phyloP scores from a whole-genome alignment of 2,888 invertebrate species.

The Toxonevra muliebris region DNA sequence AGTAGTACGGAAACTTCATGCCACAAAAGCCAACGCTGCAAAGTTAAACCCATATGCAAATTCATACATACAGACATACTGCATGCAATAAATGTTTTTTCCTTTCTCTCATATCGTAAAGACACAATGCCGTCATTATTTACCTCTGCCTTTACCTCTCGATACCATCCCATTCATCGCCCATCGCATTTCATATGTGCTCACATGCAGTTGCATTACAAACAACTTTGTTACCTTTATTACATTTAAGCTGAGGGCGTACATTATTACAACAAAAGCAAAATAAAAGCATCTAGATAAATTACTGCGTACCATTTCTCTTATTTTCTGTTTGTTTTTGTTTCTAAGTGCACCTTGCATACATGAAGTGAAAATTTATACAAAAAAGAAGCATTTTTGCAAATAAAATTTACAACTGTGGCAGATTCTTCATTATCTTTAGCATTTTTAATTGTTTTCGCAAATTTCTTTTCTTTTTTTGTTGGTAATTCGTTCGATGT shows the following conservation, averaged over 20 bases:
- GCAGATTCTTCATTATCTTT: slow-evolving; percentile 11
- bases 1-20: no score
- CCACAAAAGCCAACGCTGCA: no score
- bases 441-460: slow-evolving; percentile 33
- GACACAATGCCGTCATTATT: slow-evolving; percentile 11
- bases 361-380: no score
- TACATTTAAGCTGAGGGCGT: no score
- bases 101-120: background rate
- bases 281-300: no score
- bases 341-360: no score
- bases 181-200: background rate
- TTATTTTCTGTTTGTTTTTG: no score
- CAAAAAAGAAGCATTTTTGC: background rate
- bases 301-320: no score
- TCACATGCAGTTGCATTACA: background rate
- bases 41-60: background rate
- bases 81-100: background rate
- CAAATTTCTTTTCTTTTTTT: slow-evolving; percentile 26
- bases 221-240: no score
- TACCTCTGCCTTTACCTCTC: background rate
- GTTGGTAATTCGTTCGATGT: slow-evolving; percentile 22
- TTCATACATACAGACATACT: background rate
- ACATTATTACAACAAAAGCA: no score
- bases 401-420: slow-evolving; percentile 12
- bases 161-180: background rate